Base-by-base conservation (phyloP, 2,113 vertebrate genomes). In the Corythornis vintsioides region DNA sequence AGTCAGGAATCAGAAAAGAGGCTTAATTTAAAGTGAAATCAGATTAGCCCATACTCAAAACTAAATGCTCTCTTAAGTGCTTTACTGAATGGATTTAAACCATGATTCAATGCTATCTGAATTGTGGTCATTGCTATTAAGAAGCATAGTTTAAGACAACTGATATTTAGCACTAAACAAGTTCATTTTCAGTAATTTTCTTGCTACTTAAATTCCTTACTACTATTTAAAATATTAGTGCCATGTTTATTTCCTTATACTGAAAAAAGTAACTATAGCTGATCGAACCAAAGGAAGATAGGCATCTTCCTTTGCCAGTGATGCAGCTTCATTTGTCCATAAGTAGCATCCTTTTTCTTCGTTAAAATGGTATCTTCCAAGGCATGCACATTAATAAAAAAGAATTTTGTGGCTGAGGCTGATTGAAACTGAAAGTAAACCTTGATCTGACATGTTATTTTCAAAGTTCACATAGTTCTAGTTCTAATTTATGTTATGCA, bases 391-490 rank as follows among this genome's bases (percentile, higher is more conserved):
- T 69, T 92, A 94, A 92, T 65, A 88, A 80, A 81, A 94, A 88
- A 61, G 53, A 94, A 84, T 81, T 67, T 83, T 66, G 80, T 61
- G 72, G 48, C 47, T 86, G 92, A 90, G 43, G 55, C 82, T 69
- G 95, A 95, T 85, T 74, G 95, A 76, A 95, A 88, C 43, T 15
- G 66, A 94, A 65, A 24, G 45, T 28, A 57, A 89, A 63, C 24
- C 59, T 48, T 14, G 17, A 40, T 91, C 56, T 92, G 83, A 95
- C 79, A 63, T 47, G 77, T 52, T 84, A 59, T 93, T 90, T 87
- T 95, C 71, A 81, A 91, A 80, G 81, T 94, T 96, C 93, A 85
- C 83, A 60, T 63, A 70, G 50, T 71, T 92, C 91, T 66, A 31
- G 86, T 86, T 89, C 85, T 88, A 91, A 93, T 94, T 88, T 94